Evolutionary conservation across 2,888 invertebrate genomes (phyloP), one percentile per base, ranked within the genome.

Genomic region (Deilephila porcellus): DNA sequence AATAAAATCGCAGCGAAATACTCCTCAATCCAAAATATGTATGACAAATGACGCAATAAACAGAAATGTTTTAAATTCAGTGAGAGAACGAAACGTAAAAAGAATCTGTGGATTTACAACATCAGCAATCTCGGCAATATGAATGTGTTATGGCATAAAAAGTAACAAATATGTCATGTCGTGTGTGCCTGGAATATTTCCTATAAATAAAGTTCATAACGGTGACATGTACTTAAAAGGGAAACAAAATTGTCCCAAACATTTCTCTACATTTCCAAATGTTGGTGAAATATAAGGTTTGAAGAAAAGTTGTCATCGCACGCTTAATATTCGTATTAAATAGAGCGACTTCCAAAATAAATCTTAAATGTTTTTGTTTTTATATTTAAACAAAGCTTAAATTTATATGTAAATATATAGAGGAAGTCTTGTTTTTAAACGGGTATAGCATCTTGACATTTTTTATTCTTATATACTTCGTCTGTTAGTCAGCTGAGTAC

Each of bases 131-230:
- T 67, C 52, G 25, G 45, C 45, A 67, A 52, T 45, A 67, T 67
- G 67, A 67, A 67, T 52, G 63, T 37, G 63, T 63, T 63, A 52
- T 67, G 52, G 52, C 52, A 52, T 67, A 25, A 60, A 37, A 67
- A 52, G 67, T 67, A n/a, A 25, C 67, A 67, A 67, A 25, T 52
- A 52, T 67, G 67, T 67, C 67, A 67, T 67, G 67, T 17, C 20
- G 45, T 45, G 67, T 67, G 67, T 67, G 67, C 17, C 67, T 67
- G 45, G 67, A 67, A 67, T 67, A 52, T 52, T 52, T 45, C 20
- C n/a, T 45, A 4, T 45, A 45, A 34, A 64, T 19, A 63, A 63
- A 63, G 7, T n/a, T 45, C 67, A 20, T 67, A 67, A 67, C 67
- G 67, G 67, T 14, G 25, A 67, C 17, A 25, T 67, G 67, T 67